Evolutionary conservation across 2,113 vertebrate genomes (phyloP).

Genomic region (Zosterops hypoxanthus): DNA sequence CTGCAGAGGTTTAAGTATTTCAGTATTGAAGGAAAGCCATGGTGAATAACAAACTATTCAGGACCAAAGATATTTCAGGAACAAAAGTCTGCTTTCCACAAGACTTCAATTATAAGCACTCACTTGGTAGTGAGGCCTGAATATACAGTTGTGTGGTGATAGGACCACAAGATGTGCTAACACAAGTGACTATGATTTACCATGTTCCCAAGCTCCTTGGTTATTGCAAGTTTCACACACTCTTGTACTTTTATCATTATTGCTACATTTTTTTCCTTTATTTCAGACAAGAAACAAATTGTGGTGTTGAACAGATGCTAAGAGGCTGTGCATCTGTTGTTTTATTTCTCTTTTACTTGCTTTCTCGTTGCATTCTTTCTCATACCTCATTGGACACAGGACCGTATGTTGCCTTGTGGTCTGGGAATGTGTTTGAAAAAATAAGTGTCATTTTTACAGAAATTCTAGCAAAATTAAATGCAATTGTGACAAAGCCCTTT

Average conservation of each 20-base stretch:
- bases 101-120: not conserved
- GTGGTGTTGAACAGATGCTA: not conserved
- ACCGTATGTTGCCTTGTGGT: not conserved
- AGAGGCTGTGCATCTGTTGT: not conserved
- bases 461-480: not conserved
- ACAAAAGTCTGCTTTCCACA: not conserved
- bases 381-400: not conserved
- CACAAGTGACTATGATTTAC: not conserved
- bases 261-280: no score
- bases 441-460: not conserved
- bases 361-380: not conserved
- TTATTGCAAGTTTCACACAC: not conserved
- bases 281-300: not conserved
- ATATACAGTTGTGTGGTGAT: not conserved
- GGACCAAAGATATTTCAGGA: not conserved
- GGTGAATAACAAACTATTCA: not conserved
- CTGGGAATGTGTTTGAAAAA: not conserved
- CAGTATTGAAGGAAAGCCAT: not conserved
- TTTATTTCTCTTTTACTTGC: not conserved
- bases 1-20: not conserved
- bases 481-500: not conserved
- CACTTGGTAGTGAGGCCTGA: not conserved
- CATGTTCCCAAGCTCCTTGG: not conserved
- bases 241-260: not conserved
- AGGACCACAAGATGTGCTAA: not conserved